Evolutionary conservation across 2,797 vertebrate species (phyloP).

Genomic region (Chaunax sp.): DNA sequence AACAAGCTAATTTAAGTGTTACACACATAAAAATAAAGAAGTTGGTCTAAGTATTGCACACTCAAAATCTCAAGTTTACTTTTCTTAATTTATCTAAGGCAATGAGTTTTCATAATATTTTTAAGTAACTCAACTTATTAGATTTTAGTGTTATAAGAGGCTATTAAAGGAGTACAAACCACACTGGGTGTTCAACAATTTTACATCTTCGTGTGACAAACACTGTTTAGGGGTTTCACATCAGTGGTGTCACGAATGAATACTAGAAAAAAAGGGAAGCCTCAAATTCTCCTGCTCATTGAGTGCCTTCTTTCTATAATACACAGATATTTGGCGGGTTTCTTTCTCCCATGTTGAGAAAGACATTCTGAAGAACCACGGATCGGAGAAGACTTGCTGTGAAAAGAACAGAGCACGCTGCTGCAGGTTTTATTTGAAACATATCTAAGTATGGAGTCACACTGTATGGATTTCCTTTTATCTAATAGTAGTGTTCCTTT

Average conservation of each 20-base stretch:
- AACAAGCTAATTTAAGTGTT: too few species aligned
- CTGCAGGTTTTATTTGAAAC: conserved; percentile 82
- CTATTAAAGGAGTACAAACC: too few species aligned
- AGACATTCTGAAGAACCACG: conserved; percentile 83
- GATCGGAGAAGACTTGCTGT: conserved; percentile 85
- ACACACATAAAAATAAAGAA: too few species aligned
- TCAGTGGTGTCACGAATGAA: not conserved
- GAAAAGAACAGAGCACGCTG: conserved; percentile 78
- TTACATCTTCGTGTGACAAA: not conserved
- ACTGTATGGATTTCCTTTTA: not conserved
- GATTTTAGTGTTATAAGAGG: too few species aligned
- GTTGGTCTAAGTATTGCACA: too few species aligned
- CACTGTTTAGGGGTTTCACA: not conserved
- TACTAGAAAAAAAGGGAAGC: too few species aligned
- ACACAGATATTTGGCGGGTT: conserved; percentile 80
- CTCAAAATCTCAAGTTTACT: too few species aligned
- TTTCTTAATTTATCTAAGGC: too few species aligned
- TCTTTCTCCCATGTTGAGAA: conserved; percentile 88
- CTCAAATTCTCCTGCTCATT: too few species aligned
- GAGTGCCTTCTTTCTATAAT: not conserved
- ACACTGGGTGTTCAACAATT: not conserved
- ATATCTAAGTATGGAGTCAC: too few species aligned
- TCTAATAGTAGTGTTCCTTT: not conserved
- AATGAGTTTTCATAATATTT: too few species aligned
- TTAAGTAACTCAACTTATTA: too few species aligned